phyloP scores from a whole-genome alignment of 2,797 vertebrate species.

The Danio tinwini region DNA sequence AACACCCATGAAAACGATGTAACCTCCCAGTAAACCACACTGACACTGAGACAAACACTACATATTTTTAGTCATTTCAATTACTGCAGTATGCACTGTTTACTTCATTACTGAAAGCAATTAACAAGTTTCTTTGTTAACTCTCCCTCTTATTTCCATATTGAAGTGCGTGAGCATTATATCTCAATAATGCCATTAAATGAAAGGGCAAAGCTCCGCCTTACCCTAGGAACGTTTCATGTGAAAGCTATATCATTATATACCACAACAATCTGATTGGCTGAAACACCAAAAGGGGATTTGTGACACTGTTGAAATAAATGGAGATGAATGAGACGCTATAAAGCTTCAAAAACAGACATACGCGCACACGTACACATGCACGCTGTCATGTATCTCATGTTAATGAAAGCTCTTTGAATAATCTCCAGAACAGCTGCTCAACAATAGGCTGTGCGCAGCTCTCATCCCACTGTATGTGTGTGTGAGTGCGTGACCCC shows the following conservation, averaged over 20 bases:
- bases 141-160: constrained; percentile 7
- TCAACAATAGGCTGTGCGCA: constrained; percentile 53
- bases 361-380: constrained; percentile 16
- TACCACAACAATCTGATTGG: constrained; percentile 25
- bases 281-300: constrained; percentile 23
- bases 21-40: constrained; percentile 54
- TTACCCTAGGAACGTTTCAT: constrained; percentile 23
- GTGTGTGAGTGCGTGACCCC: constrained; percentile 61
- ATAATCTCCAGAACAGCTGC: constrained; percentile 63
- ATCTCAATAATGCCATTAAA: constrained; percentile 8
- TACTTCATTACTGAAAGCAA: constrained; percentile 57
- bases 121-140: constrained; percentile 52
- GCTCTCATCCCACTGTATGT: constrained; percentile 47
- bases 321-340: constrained; percentile 13
- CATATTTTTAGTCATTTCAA: constrained; percentile 60
- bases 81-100: constrained; percentile 58
- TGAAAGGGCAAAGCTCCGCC: constrained; percentile 9
- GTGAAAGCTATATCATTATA: constrained; percentile 13
- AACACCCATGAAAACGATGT: constrained; percentile 56
- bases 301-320: constrained; percentile 11
- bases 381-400: constrained; percentile 49
- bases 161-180: background rate
- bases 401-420: constrained; percentile 58
- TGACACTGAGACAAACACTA: constrained; percentile 53
- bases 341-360: constrained; percentile 44